Evolutionary conservation across 2,888 invertebrate genomes (phyloP).

Genomic region (Neoitamus cyanurus): DNA sequence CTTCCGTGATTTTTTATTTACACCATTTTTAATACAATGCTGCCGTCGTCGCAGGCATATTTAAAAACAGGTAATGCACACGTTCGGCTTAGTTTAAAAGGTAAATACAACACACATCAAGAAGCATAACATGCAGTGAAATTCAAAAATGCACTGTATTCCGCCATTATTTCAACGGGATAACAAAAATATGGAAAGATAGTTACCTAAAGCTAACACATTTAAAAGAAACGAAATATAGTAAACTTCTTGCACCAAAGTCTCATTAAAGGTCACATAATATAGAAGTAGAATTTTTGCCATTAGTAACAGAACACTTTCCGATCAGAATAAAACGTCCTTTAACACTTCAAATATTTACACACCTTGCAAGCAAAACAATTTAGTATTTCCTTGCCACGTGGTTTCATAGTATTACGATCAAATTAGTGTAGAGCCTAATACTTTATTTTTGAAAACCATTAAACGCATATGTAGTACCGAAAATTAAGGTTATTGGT

Average conservation of each 20-base stretch:
- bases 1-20: neutral
- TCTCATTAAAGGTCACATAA: neutral
- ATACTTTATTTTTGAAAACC: no score
- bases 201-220: neutral
- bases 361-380: neutral
- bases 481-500: no score
- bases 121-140: neutral
- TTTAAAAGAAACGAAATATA: no score
- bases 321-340: neutral
- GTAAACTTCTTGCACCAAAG: neutral
- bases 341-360: neutral
- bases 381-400: neutral
- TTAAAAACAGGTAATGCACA: neutral
- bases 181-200: neutral
- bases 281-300: neutral
- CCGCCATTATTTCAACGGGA: neutral
- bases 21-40: neutral
- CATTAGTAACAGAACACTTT: neutral
- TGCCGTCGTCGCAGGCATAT: neutral
- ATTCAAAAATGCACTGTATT: neutral
- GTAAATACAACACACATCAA: neutral
- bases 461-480: no score
- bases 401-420: no score
- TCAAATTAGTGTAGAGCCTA: no score
- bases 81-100: neutral